These are phyloP conservation scores for Hepsetus odoe DNA, from an alignment of 2,113 vertebrate genomes.

Conservation along the genomic window DNA sequence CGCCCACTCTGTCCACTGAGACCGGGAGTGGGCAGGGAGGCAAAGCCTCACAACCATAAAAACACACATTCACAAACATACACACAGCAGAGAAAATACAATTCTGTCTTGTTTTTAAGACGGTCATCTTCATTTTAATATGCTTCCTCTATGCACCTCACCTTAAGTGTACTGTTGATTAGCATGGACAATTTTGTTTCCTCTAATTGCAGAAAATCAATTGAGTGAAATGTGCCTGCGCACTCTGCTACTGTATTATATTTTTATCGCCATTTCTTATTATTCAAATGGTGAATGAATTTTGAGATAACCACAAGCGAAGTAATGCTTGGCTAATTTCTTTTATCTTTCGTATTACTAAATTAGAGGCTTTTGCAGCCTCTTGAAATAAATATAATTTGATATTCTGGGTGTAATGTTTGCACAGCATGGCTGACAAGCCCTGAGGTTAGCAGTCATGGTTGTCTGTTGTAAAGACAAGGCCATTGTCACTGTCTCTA, in stretches of 20 bases:
- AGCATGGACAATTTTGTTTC: no score
- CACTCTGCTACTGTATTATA: background rate
- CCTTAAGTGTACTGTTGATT: no score
- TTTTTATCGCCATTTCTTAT: slow-evolving; percentile 33
- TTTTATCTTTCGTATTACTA: slow-evolving; percentile 13
- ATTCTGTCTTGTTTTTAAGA: background rate
- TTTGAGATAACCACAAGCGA: slow-evolving; percentile 40
- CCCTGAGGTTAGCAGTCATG: background rate
- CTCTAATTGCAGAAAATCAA: no score
- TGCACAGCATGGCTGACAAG: background rate
- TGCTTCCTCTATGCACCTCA: no score
- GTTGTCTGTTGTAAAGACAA: slow-evolving; percentile 10
- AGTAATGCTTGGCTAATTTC: slow-evolving; percentile 42
- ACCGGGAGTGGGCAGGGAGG: slow-evolving; percentile 15
- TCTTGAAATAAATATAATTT: slow-evolving; percentile 29
- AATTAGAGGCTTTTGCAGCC: slow-evolving; percentile 6
- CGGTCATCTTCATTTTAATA: no score
- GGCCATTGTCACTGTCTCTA: background rate
- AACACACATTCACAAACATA: slow-evolving; percentile 27
- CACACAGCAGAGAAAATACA: background rate
- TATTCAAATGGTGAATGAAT: slow-evolving; percentile 49
- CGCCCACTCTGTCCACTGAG: slow-evolving; percentile 30
- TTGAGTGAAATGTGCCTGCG: background rate
- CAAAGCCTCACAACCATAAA: slow-evolving; percentile 19
- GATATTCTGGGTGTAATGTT: background rate